Conservation (phyloP, 2,888 invertebrate species). For the Eustalomyia histrio region DNA sequence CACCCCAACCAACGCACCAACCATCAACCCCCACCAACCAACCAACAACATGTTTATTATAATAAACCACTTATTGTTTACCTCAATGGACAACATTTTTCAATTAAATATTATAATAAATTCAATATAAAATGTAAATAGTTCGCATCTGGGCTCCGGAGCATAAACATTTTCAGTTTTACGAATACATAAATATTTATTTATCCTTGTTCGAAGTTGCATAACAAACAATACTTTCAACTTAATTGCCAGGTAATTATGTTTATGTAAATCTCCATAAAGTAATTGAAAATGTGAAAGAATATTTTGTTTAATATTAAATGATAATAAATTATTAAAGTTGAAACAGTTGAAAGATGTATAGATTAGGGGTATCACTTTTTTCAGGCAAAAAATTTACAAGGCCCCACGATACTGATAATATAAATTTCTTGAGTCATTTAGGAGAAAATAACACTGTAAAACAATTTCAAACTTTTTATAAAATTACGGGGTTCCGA, state of each 20-base stretch:
- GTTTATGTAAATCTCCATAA: slow-evolving; percentile 5
- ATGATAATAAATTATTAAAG: neutral
- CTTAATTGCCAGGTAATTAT: slow-evolving; percentile 55
- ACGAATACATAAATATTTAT: neutral
- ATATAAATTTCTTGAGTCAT: too few relatives aligned
- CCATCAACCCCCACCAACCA: neutral
- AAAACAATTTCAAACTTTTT: too few relatives aligned
- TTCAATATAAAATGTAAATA: slow-evolving; percentile 40
- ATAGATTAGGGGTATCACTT: too few relatives aligned
- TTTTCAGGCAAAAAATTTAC: too few relatives aligned
- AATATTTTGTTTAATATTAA: neutral
- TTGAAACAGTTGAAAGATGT: neutral
- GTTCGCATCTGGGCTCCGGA: neutral
- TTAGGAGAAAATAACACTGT: too few relatives aligned
- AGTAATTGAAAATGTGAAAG: slow-evolving; percentile 1
- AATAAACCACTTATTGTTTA: slow-evolving; percentile 24
- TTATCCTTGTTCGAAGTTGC: neutral
- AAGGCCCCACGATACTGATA: too few relatives aligned
- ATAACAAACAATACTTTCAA: slow-evolving; percentile 22
- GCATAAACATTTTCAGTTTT: neutral
- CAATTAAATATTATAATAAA: slow-evolving; percentile 57
- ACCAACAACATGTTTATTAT: slow-evolving; percentile 17
- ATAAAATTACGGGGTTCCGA: too few relatives aligned
- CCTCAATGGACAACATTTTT: slow-evolving; percentile 46
- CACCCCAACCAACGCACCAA: too few relatives aligned